Evolutionary conservation across 2,797 vertebrate species (phyloP).

Genomic region (Anguilla pacifica): DNA sequence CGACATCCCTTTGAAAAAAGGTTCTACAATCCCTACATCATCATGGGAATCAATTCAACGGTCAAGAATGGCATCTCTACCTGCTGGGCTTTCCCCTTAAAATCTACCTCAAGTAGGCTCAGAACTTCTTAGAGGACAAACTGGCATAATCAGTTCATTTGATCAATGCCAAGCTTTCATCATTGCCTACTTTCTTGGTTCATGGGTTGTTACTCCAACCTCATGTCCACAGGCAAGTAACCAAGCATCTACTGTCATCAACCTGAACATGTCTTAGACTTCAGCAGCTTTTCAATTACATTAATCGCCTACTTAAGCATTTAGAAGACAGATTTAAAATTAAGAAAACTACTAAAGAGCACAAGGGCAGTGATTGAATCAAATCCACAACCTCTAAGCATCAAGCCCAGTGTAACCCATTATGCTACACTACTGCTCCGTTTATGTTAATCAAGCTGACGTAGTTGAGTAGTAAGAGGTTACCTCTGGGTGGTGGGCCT

Average conservation of each 20-base stretch:
- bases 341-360: not conserved
- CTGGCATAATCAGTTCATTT: constrained; percentile 41
- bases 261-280: not conserved
- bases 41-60: constrained; percentile 35
- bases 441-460: not conserved
- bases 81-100: not conserved
- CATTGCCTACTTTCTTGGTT: constrained; percentile 29
- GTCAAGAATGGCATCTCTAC: constrained; percentile 34
- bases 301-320: not conserved
- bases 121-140: constrained; percentile 43
- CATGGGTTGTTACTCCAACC: not conserved
- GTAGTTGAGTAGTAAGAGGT: too few relatives aligned
- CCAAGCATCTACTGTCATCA: too few relatives aligned
- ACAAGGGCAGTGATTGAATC: not conserved
- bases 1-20: constrained; percentile 81
- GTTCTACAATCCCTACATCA: constrained; percentile 64
- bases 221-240: not conserved
- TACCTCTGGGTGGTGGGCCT: constrained; percentile 87
- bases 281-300: not conserved
- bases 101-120: constrained; percentile 30
- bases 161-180: constrained; percentile 46
- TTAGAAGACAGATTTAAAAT: not conserved
- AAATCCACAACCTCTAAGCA: not conserved
- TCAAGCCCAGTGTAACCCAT: not conserved
- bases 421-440: not conserved